Conservation (phyloP, 2,113 vertebrate species). For the Notarius quadriscutis region DNA sequence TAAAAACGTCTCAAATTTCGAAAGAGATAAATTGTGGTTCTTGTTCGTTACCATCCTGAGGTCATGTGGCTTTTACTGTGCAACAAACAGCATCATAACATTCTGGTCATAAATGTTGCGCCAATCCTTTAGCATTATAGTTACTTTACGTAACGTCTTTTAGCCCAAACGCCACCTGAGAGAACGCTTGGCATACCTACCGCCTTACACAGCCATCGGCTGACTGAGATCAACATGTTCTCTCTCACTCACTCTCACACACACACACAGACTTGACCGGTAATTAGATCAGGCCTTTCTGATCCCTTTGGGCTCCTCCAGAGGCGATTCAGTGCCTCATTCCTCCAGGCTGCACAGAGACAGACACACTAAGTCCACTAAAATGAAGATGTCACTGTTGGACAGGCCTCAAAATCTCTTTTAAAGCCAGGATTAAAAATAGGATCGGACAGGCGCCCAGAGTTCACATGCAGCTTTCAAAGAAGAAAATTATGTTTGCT, state of each 20-base stretch:
- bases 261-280: background rate
- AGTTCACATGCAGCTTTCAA: background rate
- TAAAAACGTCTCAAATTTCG: background rate
- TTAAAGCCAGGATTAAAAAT: constrained; percentile 42
- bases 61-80: background rate
- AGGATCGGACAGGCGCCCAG: background rate
- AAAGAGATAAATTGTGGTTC: background rate
- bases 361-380: constrained; percentile 16
- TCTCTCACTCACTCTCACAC: background rate
- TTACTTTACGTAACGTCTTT: background rate
- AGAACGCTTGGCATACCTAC: background rate
- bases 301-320: constrained; percentile 19
- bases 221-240: constrained; percentile 11
- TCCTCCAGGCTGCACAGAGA: constrained; percentile 8
- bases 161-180: background rate
- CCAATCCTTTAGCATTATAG: background rate
- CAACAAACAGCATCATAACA: background rate
- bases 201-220: constrained; percentile 11
- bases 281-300: constrained; percentile 40
- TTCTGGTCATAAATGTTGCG: background rate
- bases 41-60: background rate
- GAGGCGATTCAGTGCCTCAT: constrained; percentile 28
- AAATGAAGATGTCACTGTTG: constrained; percentile 40
- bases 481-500: background rate
- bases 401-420: constrained; percentile 25